Percentiles rank a stretch among this genome's conserved stretches.
Evolutionary conservation across 1,140 invertebrate species (phyloP).

Genomic region (Drosophila arawakana): DNA sequence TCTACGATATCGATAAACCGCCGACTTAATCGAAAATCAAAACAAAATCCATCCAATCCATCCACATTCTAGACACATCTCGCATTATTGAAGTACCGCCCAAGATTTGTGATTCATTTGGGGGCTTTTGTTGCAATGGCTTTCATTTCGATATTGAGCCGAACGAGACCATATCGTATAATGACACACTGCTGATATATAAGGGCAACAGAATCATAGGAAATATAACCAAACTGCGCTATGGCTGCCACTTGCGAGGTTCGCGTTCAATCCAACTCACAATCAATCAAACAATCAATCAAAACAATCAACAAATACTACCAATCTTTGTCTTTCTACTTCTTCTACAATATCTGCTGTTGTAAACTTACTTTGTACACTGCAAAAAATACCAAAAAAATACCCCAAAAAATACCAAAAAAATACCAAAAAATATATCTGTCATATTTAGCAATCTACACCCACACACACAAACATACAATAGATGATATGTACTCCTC

Average conservation of each 20-base stretch:
- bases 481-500: conserved; percentile 17
- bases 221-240: conserved; percentile 77
- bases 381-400: conserved; percentile 15
- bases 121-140: conserved; percentile 75
- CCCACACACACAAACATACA: conserved; percentile 2
- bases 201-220: conserved; percentile 78
- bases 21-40: conserved; percentile 1
- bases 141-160: conserved; percentile 77
- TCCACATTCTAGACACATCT: conserved; percentile 82
- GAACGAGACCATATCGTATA: conserved; percentile 78
- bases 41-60: conserved; percentile 59
- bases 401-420: no score
- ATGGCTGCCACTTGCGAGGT: conserved; percentile 78
- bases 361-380: conserved; percentile 35
- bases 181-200: conserved; percentile 75
- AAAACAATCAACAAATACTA: conserved; percentile 42
- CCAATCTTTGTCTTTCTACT: conserved; percentile 16
- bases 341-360: conserved; percentile 23
- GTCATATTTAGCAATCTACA: conserved; percentile 17
- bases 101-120: conserved; percentile 69
- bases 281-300: conserved; percentile 28
- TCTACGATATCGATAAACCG: conserved; percentile 16
- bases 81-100: conserved; percentile 76
- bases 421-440: no score
- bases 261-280: conserved; percentile 57